Evolutionary conservation across 2,797 vertebrate species (phyloP), one percentile per base, ranked within the genome.

Genomic region (Anabacerthia variegaticeps): DNA sequence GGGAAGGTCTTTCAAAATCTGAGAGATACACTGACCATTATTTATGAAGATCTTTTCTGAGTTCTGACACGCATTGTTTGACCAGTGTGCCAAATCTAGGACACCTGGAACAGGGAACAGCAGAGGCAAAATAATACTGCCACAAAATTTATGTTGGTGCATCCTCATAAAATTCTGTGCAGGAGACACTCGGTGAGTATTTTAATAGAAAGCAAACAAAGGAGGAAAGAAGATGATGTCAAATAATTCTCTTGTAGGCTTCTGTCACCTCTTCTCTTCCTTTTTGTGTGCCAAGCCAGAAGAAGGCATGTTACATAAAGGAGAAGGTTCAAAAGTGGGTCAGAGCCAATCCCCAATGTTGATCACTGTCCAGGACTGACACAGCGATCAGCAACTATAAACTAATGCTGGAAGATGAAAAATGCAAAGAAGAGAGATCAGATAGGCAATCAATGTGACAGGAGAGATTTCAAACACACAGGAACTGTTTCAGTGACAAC

Each of bases 241-340:
- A 75, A n/a, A 18, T 28, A 9, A 56, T 52, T 83, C 17, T 62
- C 10, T 39, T 43, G 36, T 6, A 43, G 65, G 30, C 21, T 48
- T 58, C 32, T 63, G 13, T 12, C 56, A 73, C 26, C 9, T 41
- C 74, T 81, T 21, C 41, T 55, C 34, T 37, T 74, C 43, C 43
- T 44, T 66, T 21, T 5, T 37, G 15, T 27, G 32, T 49, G 39
- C 55, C 84, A 36, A 76, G n/a, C 12, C 56, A 52, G n/a, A 23
- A 37, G 21, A 1, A 0, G 4, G 9, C 6, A 77, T 0, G 0
- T 48, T 32, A 73, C 34, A 92, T 66, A 76, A n/a, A 27, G 24
- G 24, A 77, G 46, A 21, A 44, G 9, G 28, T 21, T 23, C 74
- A 6, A 22, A 30, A 44, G 30, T 7, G 24, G 37, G 41, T 59